Evolutionary conservation across 2,797 vertebrate genomes (phyloP).

Genomic region (Staurois parvus): DNA sequence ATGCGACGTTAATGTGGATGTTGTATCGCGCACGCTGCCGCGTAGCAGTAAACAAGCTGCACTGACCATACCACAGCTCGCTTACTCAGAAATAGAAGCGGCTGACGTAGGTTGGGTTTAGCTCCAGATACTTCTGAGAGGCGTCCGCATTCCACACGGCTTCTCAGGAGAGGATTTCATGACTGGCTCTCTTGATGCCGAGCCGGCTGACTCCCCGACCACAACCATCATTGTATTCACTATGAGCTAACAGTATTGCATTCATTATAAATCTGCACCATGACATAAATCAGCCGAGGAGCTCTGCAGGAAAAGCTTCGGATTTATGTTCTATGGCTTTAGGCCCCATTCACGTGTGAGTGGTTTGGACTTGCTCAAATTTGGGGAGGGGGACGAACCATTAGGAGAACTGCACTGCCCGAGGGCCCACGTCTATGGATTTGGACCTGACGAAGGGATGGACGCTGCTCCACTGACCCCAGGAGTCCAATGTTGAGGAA

Average conservation of each 20-base stretch:
- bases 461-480: no score
- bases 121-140: constrained; percentile 66
- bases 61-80: constrained; percentile 67
- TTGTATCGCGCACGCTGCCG: constrained; percentile 68
- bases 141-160: constrained; percentile 66
- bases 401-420: no score
- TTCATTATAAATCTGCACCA: constrained; percentile 24
- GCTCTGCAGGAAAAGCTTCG: no score
- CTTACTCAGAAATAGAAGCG: constrained; percentile 76
- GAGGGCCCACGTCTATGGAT: no score
- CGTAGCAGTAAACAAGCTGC: constrained; percentile 72
- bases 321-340: no score
- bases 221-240: constrained; percentile 54
- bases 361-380: no score
- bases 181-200: constrained; percentile 60
- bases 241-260: constrained; percentile 50
- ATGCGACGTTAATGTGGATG: constrained; percentile 62
- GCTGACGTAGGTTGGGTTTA: constrained; percentile 74
- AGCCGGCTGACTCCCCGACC: constrained; percentile 45
- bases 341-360: no score
- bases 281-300: constrained; percentile 19
- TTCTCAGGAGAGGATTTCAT: constrained; percentile 54
- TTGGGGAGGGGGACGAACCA: no score
- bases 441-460: no score
- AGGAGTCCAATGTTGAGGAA: no score